Percentiles rank a stretch among this genome's conserved stretches.
These are phyloP conservation scores for Cryptocheilus praepositus DNA, from an alignment of 2,888 invertebrate genomes.

Conservation along the genomic window DNA sequence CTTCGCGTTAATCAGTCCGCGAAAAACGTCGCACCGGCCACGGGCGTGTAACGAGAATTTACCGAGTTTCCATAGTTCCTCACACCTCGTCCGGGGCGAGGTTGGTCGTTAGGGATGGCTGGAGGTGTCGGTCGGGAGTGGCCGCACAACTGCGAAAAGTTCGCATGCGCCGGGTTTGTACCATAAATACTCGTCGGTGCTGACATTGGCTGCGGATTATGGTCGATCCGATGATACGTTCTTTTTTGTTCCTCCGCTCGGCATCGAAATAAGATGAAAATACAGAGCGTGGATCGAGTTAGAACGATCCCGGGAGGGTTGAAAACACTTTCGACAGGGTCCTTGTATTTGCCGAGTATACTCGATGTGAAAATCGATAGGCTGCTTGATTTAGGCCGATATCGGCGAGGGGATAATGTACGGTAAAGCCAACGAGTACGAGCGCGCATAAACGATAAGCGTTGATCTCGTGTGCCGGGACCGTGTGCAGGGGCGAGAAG, in stretches of 20 bases:
- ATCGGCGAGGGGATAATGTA: constrained; percentile 43
- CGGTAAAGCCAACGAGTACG: constrained; percentile 57
- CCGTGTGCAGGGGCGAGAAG: neutral
- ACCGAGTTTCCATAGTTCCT: too few species aligned
- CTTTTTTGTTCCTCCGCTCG: neutral
- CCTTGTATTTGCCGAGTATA: too few species aligned
- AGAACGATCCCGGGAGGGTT: neutral
- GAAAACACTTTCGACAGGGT: too few species aligned
- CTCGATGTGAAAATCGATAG: constrained; percentile 51
- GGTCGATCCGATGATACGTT: neutral
- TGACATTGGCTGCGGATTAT: constrained; percentile 8
- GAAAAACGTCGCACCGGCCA: too few species aligned
- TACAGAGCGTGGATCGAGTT: neutral
- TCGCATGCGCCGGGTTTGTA: too few species aligned
- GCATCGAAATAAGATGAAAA: constrained; percentile 4
- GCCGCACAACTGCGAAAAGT: too few species aligned
- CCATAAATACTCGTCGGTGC: neutral
- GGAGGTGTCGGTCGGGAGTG: too few species aligned
- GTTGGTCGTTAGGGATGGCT: too few species aligned
- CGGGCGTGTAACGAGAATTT: too few species aligned
- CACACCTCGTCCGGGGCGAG: too few species aligned
- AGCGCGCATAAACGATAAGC: constrained; percentile 57
- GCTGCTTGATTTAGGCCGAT: constrained; percentile 6
- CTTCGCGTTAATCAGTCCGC: too few species aligned
- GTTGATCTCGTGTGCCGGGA: constrained; percentile 25